Conservation (phyloP, 2,797 vertebrate genomes). For the Hylomyscus alleni region DNA sequence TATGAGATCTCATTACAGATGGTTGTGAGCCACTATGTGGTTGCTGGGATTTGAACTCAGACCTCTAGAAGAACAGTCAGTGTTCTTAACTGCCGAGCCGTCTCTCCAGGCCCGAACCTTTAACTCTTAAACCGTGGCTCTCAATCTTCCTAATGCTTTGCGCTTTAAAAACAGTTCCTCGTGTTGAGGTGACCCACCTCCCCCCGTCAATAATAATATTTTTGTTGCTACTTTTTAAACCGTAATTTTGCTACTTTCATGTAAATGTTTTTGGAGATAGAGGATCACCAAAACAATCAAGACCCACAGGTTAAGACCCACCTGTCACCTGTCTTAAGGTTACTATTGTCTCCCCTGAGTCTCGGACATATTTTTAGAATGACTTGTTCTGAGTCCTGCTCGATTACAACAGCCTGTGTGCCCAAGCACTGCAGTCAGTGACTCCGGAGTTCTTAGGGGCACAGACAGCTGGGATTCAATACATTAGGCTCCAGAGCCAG, state of each 20-base stretch:
- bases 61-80: no score
- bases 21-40: no score
- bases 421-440: fast-evolving
- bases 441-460: not conserved
- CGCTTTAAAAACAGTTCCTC: not conserved
- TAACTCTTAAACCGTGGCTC: not conserved
- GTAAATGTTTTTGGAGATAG: not conserved
- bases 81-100: no score
- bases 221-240: not conserved
- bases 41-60: no score
- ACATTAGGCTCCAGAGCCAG: not conserved
- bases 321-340: not conserved
- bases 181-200: not conserved
- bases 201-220: not conserved
- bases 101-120: not conserved
- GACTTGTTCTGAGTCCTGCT: not conserved
- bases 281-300: fast-evolving
- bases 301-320: not conserved
- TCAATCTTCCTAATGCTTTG: not conserved
- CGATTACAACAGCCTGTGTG: not conserved
- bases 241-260: no score
- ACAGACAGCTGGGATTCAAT: not conserved
- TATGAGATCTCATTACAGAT: no score
- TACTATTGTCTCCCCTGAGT: not conserved
- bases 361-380: not conserved